These are phyloP conservation scores for Rhimphoctona megacephalus DNA, from an alignment of 2,888 invertebrate genomes.

Conservation along the genomic window DNA sequence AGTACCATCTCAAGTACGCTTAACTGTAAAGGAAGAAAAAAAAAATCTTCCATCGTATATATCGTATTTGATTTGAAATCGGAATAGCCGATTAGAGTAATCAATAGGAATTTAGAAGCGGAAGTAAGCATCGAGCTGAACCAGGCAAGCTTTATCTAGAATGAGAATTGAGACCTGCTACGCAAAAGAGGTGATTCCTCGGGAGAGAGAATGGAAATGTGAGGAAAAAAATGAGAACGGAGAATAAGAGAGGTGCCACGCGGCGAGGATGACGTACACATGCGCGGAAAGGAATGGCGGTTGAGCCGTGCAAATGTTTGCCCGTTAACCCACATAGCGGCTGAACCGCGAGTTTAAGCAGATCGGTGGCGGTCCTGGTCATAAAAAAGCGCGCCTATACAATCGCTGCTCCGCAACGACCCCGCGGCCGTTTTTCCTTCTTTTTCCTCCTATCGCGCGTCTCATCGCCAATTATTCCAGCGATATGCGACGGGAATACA, in stretches of 20 bases:
- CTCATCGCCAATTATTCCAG: background rate
- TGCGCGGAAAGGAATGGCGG: slow-evolving; percentile 33
- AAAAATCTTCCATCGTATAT: background rate
- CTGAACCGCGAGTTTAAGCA: slow-evolving; percentile 44
- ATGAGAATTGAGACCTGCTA: no score
- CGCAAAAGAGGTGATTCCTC: background rate
- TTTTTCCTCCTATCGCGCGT: background rate
- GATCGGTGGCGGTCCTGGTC: slow-evolving; percentile 50
- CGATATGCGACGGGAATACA: background rate
- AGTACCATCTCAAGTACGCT: background rate
- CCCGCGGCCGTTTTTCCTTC: background rate
- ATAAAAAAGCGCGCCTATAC: background rate
- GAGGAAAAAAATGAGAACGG: background rate
- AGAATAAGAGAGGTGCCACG: background rate
- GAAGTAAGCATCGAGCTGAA: background rate
- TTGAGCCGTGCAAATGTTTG: slow-evolving; percentile 43
- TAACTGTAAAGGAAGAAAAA: background rate
- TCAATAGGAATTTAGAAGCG: background rate
- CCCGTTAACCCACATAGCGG: slow-evolving; percentile 63
- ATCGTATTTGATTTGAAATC: background rate
- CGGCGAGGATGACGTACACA: slow-evolving; percentile 13
- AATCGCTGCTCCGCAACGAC: no score
- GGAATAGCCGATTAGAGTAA: background rate
- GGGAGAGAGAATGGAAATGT: background rate
- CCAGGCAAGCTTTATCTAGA: background rate